Evolutionary conservation across 2,797 vertebrate species (phyloP).

Genomic region (Mastacembelus armatus): DNA sequence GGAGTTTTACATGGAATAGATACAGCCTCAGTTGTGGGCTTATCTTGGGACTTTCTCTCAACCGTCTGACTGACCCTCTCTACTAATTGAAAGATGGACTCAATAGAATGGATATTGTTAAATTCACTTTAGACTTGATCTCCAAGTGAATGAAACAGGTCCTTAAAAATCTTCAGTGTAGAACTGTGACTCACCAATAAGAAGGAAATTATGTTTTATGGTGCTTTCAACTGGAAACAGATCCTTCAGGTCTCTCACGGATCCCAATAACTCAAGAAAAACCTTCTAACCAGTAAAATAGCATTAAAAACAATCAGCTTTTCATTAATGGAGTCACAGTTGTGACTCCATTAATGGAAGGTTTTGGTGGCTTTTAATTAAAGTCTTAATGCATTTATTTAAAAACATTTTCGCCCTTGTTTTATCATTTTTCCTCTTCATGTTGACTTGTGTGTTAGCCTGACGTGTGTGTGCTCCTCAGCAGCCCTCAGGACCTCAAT

Average conservation of each 20-base stretch:
- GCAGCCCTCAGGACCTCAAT: background rate
- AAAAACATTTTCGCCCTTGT: background rate
- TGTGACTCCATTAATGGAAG: background rate
- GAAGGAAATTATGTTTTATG: conserved; percentile 28
- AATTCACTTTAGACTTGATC: conserved; percentile 49
- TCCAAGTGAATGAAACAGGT: conserved; percentile 2
- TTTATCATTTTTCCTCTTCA: background rate
- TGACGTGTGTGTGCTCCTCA: background rate
- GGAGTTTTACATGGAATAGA: conserved; percentile 51
- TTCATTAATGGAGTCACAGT: background rate
- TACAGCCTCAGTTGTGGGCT: conserved; percentile 38
- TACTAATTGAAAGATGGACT: conserved; percentile 64
- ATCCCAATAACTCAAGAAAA: conserved; percentile 27
- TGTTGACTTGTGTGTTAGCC: background rate
- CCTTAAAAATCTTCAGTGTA: conserved; percentile 12
- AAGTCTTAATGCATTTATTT: background rate
- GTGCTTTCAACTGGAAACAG: conserved; percentile 27
- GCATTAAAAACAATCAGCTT: background rate
- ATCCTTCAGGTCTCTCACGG: conserved; percentile 24
- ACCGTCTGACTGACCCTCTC: conserved; percentile 42
- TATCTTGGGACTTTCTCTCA: conserved; percentile 39
- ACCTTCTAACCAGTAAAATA: background rate
- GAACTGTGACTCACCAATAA: conserved; percentile 4
- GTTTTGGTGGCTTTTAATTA: background rate
- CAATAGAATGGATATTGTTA: conserved; percentile 53